Evolutionary conservation across 2,888 invertebrate species (phyloP), one percentile per base, ranked within the genome.

Genomic region (Caenorhabditis sp.): DNA sequence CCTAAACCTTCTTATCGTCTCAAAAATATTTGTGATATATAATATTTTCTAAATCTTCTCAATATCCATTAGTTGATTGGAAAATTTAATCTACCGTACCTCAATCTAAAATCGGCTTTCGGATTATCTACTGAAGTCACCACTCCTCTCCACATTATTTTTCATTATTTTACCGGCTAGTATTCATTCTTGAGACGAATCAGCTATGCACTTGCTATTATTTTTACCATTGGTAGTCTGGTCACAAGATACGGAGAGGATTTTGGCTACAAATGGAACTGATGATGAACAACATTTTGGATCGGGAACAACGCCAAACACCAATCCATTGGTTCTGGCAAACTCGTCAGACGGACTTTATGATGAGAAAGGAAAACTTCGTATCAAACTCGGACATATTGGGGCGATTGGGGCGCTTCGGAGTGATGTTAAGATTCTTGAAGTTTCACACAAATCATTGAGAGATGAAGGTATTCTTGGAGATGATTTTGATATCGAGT

Each of bases 381-480:
- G 79, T 14, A 23, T 85, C 14, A 77, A 75, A 55, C 62, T 85
- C n/a, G 86, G 86, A 1, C 86, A 86, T 59, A 86, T 86, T 58
- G 86, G 86, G 31, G 86, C 86, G 14, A 54, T 86, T 26, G 82
- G 82, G 63, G 86, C 82, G 19, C 76, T 86, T 66, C 78, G 85
- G 23, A 86, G 84, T 57, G 84, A 85, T 51, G 86, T 74, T 17
- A 73, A 76, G 27, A 79, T 85, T 24, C 65, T 85, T 43, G 82
- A 82, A 69, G 72, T 82, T 49, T 84, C 83, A n/a, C 83, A 84
- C 12, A 79, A 68, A 19, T 83, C 83, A 14, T 70, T 85, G 19
- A 70, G 66, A 27, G 72, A 74, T 17, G 85, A 85, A 59, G 85
- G 85, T 12, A 78, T 85, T 54, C 69, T 85, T 21, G 80, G 73